Conservation (phyloP, 1,140 invertebrate species). For the Mylabris phalerata region DNA sequence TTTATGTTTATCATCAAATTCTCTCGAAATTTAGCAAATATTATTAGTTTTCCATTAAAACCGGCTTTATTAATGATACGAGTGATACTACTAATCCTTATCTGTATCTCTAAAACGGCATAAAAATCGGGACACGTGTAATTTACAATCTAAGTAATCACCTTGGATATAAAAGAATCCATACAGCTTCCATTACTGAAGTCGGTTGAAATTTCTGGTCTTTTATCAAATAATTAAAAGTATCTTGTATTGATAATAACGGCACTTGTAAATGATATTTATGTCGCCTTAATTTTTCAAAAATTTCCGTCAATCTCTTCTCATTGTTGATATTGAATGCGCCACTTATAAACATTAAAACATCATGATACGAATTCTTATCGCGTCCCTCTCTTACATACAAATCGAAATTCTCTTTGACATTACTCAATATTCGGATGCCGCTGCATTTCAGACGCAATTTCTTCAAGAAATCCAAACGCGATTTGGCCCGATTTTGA, state of each 20-base stretch:
- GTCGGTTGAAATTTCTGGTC: slow-evolving; percentile 38
- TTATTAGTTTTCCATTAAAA: too few species aligned
- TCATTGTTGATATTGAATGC: slow-evolving; percentile 27
- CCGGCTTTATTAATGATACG: too few species aligned
- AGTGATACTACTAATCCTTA: background rate
- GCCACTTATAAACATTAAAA: slow-evolving; percentile 20
- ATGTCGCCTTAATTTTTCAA: slow-evolving; percentile 44
- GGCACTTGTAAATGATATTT: slow-evolving; percentile 47
- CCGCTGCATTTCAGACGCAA: slow-evolving; percentile 44
- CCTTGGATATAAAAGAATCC: slow-evolving; percentile 51
- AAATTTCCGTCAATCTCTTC: slow-evolving; percentile 30
- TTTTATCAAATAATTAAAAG: slow-evolving; percentile 43
- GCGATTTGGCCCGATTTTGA: slow-evolving; percentile 42
- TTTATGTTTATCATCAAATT: too few species aligned
- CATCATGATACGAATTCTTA: slow-evolving; percentile 35
- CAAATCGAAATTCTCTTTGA: slow-evolving; percentile 38
- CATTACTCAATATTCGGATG: slow-evolving; percentile 37
- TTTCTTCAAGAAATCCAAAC: slow-evolving; percentile 44
- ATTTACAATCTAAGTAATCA: slow-evolving; percentile 24
- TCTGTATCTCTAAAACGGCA: background rate
- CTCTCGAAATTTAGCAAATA: too few species aligned
- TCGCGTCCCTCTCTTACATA: slow-evolving; percentile 39
- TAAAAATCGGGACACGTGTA: slow-evolving; percentile 24
- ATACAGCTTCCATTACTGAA: slow-evolving; percentile 49
- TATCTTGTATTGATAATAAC: slow-evolving; percentile 45